Percentiles rank a stretch among this genome's conserved stretches.
Conservation (phyloP, 2,888 invertebrate genomes). For the Synanthedon myopaeformis region DNA sequence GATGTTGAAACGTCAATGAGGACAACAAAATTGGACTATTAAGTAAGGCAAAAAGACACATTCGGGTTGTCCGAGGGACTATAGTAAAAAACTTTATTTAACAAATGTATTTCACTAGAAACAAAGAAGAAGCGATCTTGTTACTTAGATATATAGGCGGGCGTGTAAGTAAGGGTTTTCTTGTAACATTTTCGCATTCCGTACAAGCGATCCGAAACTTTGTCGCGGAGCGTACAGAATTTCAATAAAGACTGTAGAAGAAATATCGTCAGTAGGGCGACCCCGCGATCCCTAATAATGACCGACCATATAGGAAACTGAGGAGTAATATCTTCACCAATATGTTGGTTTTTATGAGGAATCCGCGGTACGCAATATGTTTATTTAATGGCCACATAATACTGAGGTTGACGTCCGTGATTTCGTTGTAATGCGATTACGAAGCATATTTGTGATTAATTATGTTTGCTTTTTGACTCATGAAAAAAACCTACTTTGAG, state of each 20-base stretch:
- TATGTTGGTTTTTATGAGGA: constrained; percentile 54
- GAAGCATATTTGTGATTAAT: constrained; percentile 17
- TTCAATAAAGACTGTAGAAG: constrained; percentile 56
- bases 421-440: constrained; percentile 19
- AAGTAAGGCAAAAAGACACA: background rate
- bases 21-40: background rate
- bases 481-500: too few species aligned
- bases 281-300: constrained; percentile 30
- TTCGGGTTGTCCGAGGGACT: background rate
- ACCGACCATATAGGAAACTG: constrained; percentile 29
- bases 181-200: constrained; percentile 17
- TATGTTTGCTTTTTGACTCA: background rate
- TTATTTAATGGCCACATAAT: constrained; percentile 47
- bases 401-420: constrained; percentile 20
- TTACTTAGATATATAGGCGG: background rate
- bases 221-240: constrained; percentile 42
- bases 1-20: background rate
- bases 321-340: constrained; percentile 27
- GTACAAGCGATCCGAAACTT: constrained; percentile 33
- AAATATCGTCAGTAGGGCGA: constrained; percentile 40
- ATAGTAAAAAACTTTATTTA: background rate
- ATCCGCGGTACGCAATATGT: constrained; percentile 47
- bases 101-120: background rate
- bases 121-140: background rate
- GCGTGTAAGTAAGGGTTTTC: background rate